Evolutionary conservation across 2,888 invertebrate genomes (phyloP).

Genomic region (Torymus texanus): DNA sequence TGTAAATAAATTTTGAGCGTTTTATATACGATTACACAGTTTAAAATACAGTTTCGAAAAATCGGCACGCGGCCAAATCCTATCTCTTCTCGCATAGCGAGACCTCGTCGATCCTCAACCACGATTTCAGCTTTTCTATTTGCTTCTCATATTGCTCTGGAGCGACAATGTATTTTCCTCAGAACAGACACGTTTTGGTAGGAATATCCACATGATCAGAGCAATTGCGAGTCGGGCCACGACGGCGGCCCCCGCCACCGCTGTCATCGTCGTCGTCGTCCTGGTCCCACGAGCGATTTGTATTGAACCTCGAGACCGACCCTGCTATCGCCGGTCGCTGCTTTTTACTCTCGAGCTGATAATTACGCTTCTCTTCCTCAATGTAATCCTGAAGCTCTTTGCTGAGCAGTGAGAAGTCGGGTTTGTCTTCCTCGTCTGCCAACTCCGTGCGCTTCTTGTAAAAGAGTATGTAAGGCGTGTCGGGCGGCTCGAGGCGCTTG

Average conservation of each 20-base stretch:
- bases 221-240: slow-evolving; percentile 76
- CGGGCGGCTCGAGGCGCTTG: slow-evolving; percentile 81
- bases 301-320: slow-evolving; percentile 11
- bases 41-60: too few relatives aligned
- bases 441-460: slow-evolving; percentile 76
- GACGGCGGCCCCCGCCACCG: slow-evolving; percentile 74
- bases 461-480: slow-evolving; percentile 90
- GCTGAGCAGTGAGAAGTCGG: slow-evolving; percentile 64
- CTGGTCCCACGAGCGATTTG: slow-evolving; percentile 53
- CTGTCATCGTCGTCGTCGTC: slow-evolving; percentile 61
- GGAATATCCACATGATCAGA: slow-evolving; percentile 74
- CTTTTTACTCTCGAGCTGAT: slow-evolving; percentile 66
- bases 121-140: slow-evolving; percentile 7
- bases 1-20: background rate
- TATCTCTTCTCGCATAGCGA: background rate
- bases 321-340: slow-evolving; percentile 62
- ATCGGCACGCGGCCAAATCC: too few relatives aligned
- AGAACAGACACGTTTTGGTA: slow-evolving; percentile 66
- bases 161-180: slow-evolving; percentile 34
- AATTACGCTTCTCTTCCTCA: slow-evolving; percentile 64
- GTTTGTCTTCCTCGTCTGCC: slow-evolving; percentile 66
- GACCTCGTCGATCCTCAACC: slow-evolving; percentile 42
- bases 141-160: background rate
- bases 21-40: too few relatives aligned
- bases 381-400: slow-evolving; percentile 68